These are phyloP conservation scores for Neosilurus mollespiculum DNA, from an alignment of 2,797 vertebrate genomes.

Conservation along the genomic window DNA sequence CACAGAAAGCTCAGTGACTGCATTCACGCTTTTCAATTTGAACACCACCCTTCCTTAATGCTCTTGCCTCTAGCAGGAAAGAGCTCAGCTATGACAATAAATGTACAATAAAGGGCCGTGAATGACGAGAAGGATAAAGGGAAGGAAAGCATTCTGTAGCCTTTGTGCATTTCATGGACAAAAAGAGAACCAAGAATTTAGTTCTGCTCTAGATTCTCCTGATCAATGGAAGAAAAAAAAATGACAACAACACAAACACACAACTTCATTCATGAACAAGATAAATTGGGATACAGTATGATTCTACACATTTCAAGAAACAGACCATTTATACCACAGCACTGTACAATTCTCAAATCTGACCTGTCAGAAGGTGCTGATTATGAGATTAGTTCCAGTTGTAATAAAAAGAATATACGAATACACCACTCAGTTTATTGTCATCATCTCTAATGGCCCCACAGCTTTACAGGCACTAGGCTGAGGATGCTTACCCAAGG, in stretches of 20 bases:
- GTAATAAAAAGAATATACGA: background rate
- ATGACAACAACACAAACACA: background rate
- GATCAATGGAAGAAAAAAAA: background rate
- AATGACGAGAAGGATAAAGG: conserved; percentile 23
- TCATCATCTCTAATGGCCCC: background rate
- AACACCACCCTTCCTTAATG: conserved; percentile 36
- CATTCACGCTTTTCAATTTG: conserved; percentile 27
- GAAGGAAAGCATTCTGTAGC: conserved; percentile 28
- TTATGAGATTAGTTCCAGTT: background rate
- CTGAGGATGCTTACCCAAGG: no score
- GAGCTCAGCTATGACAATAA: conserved; percentile 33
- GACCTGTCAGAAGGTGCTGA: background rate
- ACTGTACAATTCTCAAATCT: background rate
- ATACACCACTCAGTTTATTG: no score
- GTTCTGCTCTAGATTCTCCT: conserved; percentile 53
- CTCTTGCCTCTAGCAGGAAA: conserved; percentile 28
- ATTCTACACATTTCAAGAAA: background rate
- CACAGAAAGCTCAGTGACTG: conserved; percentile 24
- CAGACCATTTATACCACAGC: background rate
- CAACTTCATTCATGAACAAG: background rate
- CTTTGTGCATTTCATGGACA: conserved; percentile 46
- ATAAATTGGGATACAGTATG: background rate
- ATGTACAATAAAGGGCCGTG: conserved; percentile 29
- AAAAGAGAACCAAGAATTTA: conserved; percentile 44
- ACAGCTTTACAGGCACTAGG: background rate